Evolutionary conservation across 2,797 vertebrate genomes (phyloP), one percentile per base, ranked within the genome.

Genomic region (Hemibagrus guttatus): DNA sequence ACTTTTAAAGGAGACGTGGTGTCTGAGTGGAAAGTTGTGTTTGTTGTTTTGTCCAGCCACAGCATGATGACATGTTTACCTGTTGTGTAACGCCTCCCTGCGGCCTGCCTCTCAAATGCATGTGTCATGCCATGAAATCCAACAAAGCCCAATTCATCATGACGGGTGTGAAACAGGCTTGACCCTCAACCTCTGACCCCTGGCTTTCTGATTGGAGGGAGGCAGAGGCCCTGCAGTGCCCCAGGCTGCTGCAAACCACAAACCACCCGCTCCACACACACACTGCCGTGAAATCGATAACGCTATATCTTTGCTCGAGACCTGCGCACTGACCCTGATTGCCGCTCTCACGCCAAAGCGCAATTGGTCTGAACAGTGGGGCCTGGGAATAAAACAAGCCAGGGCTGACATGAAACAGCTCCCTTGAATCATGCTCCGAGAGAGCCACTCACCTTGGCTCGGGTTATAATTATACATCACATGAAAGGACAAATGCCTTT

Each of bases 291-390:
- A 97, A 97, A 97, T 97, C 96, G 95, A 97, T 97, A 97, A 85
- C 95, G 94, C 96, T 96, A 95, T 97, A 96, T 97, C 96, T 96
- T 96, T 96, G 95, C 95, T 95, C 91, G 95, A 95, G 96, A 96
- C 96, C 96, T 95, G 95, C 92, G 96, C 93, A 88, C 90, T 97
- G 96, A 97, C 96, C 96, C 95, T 93, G 90, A 96, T 96, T 96
- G 96, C 96, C 94, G 95, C 95, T 95, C 95, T 95, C 95, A 94
- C 94, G 95, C 95, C 95, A 94, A 95, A 96, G 94, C 94, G 94
- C 96, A 95, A 96, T 96, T 96, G 96, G 96, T 96, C 96, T 96
- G 96, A 96, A 95, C 95, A 96, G 95, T 91, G 93, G 93, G 93
- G 95, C 94, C 95, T 93, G 95, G 93, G 93, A 93, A 91, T 92